These are phyloP conservation scores for Drosophila subquinaria DNA, from an alignment of 2,888 invertebrate genomes.

Conservation along the genomic window DNA sequence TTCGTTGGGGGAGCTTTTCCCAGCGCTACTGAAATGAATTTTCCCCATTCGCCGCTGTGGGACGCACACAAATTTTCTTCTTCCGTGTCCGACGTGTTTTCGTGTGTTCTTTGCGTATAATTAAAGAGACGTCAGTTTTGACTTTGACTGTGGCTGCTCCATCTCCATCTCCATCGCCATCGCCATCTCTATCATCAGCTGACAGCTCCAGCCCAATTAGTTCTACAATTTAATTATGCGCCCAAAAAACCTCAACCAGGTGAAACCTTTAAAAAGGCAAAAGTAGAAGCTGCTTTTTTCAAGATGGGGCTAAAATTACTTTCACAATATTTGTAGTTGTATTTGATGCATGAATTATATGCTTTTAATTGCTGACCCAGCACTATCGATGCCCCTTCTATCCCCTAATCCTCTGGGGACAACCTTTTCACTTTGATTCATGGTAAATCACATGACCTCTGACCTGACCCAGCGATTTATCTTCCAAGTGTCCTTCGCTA, in stretches of 20 bases:
- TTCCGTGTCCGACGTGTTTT: conserved; percentile 6
- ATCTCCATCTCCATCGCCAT: conserved; percentile 60
- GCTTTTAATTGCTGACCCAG: conserved; percentile 71
- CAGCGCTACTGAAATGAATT: conserved; percentile 33
- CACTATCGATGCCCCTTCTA: conserved; percentile 37
- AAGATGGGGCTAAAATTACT: neutral
- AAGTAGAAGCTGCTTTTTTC: neutral
- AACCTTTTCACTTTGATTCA: conserved; percentile 45
- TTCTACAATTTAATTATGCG: conserved; percentile 60
- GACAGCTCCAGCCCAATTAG: conserved; percentile 46
- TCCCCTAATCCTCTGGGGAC: neutral
- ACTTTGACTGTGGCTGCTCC: conserved; percentile 50
- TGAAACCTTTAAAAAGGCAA: conserved; percentile 18
- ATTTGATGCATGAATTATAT: conserved; percentile 67
- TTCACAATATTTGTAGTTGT: conserved; percentile 12
- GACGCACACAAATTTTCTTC: conserved; percentile 20
- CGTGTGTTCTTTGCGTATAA: conserved; percentile 50
- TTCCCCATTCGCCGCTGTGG: conserved; percentile 24
- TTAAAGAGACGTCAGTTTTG: conserved; percentile 72
- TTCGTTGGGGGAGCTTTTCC: neutral
- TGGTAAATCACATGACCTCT: conserved; percentile 38
- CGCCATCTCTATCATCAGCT: conserved; percentile 51
- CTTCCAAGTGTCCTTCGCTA: conserved; percentile 55
- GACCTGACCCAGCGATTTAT: conserved; percentile 65
- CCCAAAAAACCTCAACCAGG: conserved; percentile 17